These are phyloP conservation scores for Diuraphis noxia DNA, from an alignment of 1,140 invertebrate species.

Conservation along the genomic window DNA sequence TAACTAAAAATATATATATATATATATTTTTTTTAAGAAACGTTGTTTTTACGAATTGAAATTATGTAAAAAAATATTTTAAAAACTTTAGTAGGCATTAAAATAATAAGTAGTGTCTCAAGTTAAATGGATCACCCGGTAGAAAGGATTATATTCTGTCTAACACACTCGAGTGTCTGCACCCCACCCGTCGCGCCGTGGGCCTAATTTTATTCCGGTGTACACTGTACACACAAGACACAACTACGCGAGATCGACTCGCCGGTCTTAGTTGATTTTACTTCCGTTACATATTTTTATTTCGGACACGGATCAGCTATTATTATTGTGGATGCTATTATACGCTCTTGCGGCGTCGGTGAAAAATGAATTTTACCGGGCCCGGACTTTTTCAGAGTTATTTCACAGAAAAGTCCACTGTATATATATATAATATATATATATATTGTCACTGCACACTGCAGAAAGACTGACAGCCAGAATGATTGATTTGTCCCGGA, in stretches of 20 bases:
- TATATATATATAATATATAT: neutral
- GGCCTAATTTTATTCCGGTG: neutral
- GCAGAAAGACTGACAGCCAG: neutral
- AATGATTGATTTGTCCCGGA: slow-evolving; percentile 48
- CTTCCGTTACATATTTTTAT: neutral
- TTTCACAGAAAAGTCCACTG: neutral
- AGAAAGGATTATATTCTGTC: neutral
- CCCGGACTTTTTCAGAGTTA: neutral
- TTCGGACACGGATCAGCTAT: neutral
- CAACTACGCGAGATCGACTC: neutral
- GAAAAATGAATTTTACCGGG: neutral
- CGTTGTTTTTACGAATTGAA: no score
- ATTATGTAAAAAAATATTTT: no score
- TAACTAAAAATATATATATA: no score
- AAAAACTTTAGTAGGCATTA: no score
- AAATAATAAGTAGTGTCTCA: no score
- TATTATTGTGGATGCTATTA: neutral
- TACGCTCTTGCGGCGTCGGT: neutral
- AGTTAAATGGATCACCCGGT: no score
- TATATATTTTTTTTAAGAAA: no score
- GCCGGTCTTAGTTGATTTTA: neutral
- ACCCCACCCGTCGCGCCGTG: no score
- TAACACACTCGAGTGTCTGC: neutral
- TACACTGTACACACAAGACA: no score
- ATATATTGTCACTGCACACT: neutral